Base-by-base conservation (phyloP, 2,888 invertebrate species). In the Agrenia bidenticulata region DNA sequence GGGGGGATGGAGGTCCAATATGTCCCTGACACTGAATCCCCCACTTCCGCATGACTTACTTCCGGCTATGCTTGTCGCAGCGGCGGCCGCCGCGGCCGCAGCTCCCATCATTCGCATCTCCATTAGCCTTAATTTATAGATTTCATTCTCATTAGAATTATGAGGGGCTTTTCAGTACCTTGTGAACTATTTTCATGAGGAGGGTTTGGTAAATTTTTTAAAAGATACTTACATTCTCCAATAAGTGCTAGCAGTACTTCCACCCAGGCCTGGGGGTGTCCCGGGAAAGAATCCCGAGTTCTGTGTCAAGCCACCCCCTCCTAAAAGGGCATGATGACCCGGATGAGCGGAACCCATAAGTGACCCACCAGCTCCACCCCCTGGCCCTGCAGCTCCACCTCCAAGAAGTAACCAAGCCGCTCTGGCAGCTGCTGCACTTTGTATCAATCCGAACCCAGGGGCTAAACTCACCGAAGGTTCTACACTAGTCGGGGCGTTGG, bases 11-110 rank as follows among this genome's bases (percentile, higher is more conserved):
- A 95, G 83, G 77, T 95, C 94, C 78, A 95, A 83, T 78, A 95
- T 94, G 80, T 95, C 94, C 77, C 93, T 91, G 78, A 95, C 94
- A 78, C 92, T 92, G 81, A 95, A 95, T 67, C 94, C 90, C 50
- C 88, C 66, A 19, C 63, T 53, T 55, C 61, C 62, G 21, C 51
- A 37, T 17, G 66, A 56, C 2, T 61, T 64, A 45, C 45, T 59
- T 5, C 58, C 45, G 24, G 72, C 66, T 5, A 68, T 67, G 1
- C 70, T 64, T 0, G 72, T 66, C 9, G 74, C 67, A 0, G 73
- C 75, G 0, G 72, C 73, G 0, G 72, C 73, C 2, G 73, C 73
- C n/a, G 74, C 73, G 2, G 75, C 74, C 1, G 73, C 73, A 42
- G 74, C 75, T 54, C 70, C 73, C 42, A 72, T 72, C 69, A 74